Evolutionary conservation across 2,797 vertebrate species (phyloP), one percentile per base, ranked within the genome.

Genomic region (Lepilemur ruficaudatus): DNA sequence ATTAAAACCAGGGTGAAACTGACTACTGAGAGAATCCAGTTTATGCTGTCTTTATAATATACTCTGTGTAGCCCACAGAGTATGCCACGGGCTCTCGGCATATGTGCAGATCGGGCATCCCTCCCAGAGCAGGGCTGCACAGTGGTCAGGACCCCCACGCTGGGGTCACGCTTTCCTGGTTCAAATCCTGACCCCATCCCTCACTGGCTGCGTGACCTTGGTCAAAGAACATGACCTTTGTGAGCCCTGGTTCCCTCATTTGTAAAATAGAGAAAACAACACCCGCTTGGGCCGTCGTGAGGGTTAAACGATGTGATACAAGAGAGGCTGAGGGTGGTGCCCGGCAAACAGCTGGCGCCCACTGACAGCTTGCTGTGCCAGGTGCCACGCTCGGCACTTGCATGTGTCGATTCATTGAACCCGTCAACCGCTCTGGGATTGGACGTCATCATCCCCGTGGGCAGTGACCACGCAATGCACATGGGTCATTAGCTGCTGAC

Each of bases 101-200:
- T 23, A 11, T 2, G 3, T 4, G 4, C 0, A 1, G 20, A 67
- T 6, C 2, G 0, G 52, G 38, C 4, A 0, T 18, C 67, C 23
- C 41, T 78, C 93, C 6, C 0, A 17, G 20, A 32, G 22, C 17
- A 25, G 9, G 7, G 0, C 0, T 7, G n/a, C 2, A 13, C 38
- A 20, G 32, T 0, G 5, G 5, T 10, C n/a, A 13, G 76, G 14
- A 38, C 30, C 25, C 32, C 41, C 23, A 48, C 50, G 8, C 57
- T 14, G n/a, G 18, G 0, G 32, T 0, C 25, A 22, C 11, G n/a
- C 32, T 69, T 7, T 4, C 11, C 43, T 17, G 35, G 22, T 15
- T 69, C 92, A 22, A 11, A 20, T 25, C 50, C 30, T 18, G 4
- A 9, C 55, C 63, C 32, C 76, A 1, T 38, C 50, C 65, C 69